Conservation (phyloP, 2,888 invertebrate species). For the Cremastobaeus sp. region DNA sequence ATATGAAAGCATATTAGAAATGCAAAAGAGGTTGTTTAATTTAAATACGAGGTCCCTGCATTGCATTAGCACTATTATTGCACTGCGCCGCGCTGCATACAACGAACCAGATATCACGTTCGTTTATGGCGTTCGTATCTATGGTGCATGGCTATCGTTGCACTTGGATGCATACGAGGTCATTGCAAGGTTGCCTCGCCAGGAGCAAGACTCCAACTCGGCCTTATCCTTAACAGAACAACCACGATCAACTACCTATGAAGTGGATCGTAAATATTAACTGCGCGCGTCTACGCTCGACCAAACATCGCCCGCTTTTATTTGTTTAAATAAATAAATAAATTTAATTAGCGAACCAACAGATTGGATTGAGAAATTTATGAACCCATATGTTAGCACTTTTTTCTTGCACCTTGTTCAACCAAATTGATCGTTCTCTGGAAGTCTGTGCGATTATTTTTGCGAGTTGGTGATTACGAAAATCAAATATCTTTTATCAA, state of each 20-base stretch:
- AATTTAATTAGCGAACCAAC: too few species aligned
- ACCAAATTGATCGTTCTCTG: too few species aligned
- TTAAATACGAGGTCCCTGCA: conserved; percentile 54
- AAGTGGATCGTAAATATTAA: conserved; percentile 58
- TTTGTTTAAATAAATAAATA: conserved; percentile 28
- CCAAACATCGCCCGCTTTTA: conserved; percentile 22
- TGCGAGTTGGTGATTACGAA: too few species aligned
- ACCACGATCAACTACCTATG: conserved; percentile 49
- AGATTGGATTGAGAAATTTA: too few species aligned
- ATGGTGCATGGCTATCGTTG: conserved; percentile 63
- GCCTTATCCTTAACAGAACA: conserved; percentile 44
- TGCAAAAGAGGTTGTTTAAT: conserved; percentile 48
- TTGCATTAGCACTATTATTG: conserved; percentile 57
- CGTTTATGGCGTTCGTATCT: conserved; percentile 60
- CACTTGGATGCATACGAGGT: conserved; percentile 74
- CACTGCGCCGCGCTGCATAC: conserved; percentile 50
- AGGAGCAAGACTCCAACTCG: conserved; percentile 62
- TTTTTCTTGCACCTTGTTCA: neutral
- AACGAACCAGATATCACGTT: conserved; percentile 57
- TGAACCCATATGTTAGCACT: too few species aligned
- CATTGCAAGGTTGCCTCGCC: conserved; percentile 76
- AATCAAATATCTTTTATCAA: too few species aligned
- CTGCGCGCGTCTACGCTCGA: conserved; percentile 33
- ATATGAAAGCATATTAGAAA: conserved; percentile 39
- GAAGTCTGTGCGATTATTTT: too few species aligned